These are phyloP conservation scores for Okapia johnstoni DNA, from an alignment of 2,113 vertebrate genomes.

Conservation along the genomic window DNA sequence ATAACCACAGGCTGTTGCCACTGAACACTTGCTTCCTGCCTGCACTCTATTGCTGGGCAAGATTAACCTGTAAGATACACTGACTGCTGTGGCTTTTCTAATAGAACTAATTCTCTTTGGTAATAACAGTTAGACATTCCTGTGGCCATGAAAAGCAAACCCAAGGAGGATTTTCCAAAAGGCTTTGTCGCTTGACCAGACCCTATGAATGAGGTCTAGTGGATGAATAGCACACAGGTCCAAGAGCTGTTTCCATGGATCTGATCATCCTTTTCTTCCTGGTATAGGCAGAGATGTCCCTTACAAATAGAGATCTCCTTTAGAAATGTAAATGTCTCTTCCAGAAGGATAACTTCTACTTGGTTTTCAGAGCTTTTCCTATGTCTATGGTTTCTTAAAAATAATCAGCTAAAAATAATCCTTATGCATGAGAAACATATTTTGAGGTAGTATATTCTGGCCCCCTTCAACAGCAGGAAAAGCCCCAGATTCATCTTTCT, in stretches of 20 bases:
- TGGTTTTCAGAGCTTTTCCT: background rate
- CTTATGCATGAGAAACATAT: background rate
- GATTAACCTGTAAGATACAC: background rate
- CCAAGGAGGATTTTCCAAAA: background rate
- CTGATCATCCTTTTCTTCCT: background rate
- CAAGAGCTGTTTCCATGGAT: background rate
- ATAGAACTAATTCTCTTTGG: conserved; percentile 20
- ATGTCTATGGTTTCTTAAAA: background rate
- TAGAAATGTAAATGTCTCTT: background rate
- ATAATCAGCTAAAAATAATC: background rate
- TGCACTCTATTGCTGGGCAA: background rate
- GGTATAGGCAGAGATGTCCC: background rate
- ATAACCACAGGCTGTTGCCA: background rate
- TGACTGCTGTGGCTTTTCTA: conserved; percentile 22
- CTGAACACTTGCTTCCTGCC: background rate
- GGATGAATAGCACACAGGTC: background rate
- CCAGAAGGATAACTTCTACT: background rate
- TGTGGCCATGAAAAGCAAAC: conserved; percentile 21
- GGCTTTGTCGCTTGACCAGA: background rate
- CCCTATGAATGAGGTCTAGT: background rate
- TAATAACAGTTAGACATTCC: background rate
- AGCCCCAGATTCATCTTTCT: background rate
- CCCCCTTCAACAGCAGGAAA: background rate
- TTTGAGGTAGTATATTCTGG: background rate
- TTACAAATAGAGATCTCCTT: background rate